Conservation (phyloP, 2,797 vertebrate species). For the Neopelma chrysocephalum region DNA sequence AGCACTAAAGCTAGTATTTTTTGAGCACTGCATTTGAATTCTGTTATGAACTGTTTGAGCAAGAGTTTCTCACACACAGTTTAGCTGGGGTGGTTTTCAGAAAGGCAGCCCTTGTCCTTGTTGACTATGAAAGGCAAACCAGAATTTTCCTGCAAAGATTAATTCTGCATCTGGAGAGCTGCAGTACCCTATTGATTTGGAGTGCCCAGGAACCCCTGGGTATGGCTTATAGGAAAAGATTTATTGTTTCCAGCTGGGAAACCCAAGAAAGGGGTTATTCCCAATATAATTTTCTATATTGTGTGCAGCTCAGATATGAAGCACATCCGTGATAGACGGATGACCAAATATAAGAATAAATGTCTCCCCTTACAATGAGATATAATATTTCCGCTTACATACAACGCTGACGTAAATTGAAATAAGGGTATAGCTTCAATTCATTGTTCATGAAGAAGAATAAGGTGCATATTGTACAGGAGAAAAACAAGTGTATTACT, state of each 20-base stretch:
- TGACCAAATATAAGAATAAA: slow-evolving; percentile 34
- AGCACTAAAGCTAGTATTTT: neutral
- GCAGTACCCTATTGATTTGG: neutral
- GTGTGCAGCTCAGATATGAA: neutral
- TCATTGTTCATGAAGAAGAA: slow-evolving; percentile 27
- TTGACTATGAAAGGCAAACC: neutral
- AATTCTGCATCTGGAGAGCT: neutral
- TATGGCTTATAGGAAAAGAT: neutral
- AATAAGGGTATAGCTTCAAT: slow-evolving; percentile 17
- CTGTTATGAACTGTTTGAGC: neutral
- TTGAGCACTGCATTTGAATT: neutral
- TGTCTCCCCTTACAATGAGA: neutral
- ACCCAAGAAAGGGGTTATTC: neutral
- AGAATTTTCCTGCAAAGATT: neutral
- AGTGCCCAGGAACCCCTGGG: neutral
- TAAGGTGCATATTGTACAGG: slow-evolving; percentile 1
- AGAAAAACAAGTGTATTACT: slow-evolving; percentile 33
- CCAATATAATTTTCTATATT: neutral
- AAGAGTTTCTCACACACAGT: neutral
- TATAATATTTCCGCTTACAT: neutral
- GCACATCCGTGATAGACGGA: neutral
- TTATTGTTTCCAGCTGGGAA: neutral
- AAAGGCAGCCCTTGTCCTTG: neutral
- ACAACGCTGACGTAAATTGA: slow-evolving; percentile 11
- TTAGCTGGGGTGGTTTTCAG: neutral